These are phyloP conservation scores for Pachyuromys duprasi DNA, from an alignment of 2,797 vertebrate genomes.

Conservation along the genomic window DNA sequence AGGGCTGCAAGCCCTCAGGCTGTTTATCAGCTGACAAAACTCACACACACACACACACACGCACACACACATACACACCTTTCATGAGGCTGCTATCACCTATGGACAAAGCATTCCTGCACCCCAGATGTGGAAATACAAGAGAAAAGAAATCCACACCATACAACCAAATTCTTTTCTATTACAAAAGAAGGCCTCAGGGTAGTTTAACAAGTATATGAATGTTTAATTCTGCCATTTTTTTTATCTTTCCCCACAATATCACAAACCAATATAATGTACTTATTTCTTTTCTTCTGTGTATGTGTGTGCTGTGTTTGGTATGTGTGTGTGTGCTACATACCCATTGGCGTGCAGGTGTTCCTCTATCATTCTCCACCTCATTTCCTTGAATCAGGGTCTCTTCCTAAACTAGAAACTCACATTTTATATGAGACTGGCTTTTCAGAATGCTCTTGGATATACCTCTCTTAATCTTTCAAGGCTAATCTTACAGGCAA, in stretches of 20 bases:
- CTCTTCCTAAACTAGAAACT: not conserved
- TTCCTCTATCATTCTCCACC: not conserved
- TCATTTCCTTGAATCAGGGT: not conserved
- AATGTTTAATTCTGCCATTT: not conserved
- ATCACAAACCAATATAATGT: not conserved
- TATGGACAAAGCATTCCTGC: no score
- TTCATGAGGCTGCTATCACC: no score
- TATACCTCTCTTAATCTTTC: not conserved
- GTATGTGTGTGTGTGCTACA: not conserved
- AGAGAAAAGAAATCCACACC: no score
- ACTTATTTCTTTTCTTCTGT: not conserved
- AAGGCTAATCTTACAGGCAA: not conserved
- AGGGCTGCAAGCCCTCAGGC: no score
- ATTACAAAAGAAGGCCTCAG: not conserved
- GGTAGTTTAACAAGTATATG: not conserved
- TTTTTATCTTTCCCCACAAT: not conserved
- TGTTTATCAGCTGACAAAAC: no score
- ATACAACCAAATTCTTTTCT: no score
- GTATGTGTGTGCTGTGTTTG: not conserved
- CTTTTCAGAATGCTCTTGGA: not conserved
- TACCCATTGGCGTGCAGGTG: not conserved
- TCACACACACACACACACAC: no score
- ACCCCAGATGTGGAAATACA: no score
- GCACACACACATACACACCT: no score
- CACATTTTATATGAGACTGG: not conserved